Conservation (phyloP, 2,888 invertebrate species). For the Pimpla rufipes region DNA sequence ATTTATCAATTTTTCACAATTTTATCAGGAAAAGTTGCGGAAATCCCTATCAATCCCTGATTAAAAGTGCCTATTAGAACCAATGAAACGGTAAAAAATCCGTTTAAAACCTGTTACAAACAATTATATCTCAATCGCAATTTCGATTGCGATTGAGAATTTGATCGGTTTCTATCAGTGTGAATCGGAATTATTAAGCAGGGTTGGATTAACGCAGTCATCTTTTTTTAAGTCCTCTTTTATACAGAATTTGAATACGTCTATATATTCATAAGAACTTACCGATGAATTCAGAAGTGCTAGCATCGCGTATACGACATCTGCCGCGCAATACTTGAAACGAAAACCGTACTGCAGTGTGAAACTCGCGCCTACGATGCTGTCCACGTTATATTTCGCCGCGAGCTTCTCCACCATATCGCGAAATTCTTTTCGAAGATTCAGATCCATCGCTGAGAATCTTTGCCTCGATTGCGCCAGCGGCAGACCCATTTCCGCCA, state of each 20-base stretch:
- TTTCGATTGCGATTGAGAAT: too few relatives aligned
- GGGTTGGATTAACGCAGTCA: not conserved
- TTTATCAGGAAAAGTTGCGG: not conserved
- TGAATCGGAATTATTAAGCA: too few relatives aligned
- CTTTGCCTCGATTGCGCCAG: constrained; percentile 94
- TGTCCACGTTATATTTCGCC: constrained; percentile 89
- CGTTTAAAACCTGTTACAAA: too few relatives aligned
- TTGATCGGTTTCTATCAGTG: too few relatives aligned
- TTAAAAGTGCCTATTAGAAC: too few relatives aligned
- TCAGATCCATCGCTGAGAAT: constrained; percentile 95
- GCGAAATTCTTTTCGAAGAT: constrained; percentile 91
- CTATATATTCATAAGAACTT: constrained; percentile 74
- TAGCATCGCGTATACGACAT: constrained; percentile 92
- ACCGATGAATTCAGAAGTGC: constrained; percentile 92
- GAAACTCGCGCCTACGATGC: constrained; percentile 92
- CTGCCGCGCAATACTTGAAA: constrained; percentile 92
- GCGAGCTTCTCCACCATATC: constrained; percentile 89
- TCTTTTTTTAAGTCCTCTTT: not conserved
- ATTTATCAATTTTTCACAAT: not conserved
- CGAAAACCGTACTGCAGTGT: constrained; percentile 93
- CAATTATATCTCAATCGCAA: too few relatives aligned
- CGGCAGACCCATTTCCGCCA: constrained; percentile 96
- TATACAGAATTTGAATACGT: not conserved
- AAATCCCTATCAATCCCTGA: not conserved
- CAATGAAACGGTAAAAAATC: too few relatives aligned